Percentiles rank a stretch among this genome's conserved stretches.
Evolutionary conservation across 2,888 invertebrate species (phyloP).

Genomic region (Nomada goodeniana): DNA sequence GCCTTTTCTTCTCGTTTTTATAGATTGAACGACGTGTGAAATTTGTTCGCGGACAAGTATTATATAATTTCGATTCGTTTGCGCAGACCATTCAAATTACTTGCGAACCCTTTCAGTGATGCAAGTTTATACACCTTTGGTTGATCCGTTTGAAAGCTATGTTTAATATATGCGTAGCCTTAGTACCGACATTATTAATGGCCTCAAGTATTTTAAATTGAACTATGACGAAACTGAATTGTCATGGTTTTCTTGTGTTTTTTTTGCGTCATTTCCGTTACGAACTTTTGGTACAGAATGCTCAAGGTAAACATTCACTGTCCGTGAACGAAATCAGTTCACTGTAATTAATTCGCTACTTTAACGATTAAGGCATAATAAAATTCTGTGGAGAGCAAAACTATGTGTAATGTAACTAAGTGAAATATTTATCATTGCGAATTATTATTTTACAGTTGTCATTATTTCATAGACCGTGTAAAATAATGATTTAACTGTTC

Average conservation of each 20-base stretch:
- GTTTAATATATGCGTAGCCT: not conserved
- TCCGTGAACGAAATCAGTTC: too few relatives aligned
- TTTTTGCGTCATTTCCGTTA: not conserved
- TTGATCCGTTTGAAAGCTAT: not conserved
- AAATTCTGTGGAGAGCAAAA: too few relatives aligned
- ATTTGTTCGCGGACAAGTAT: too few relatives aligned
- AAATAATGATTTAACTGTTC: too few relatives aligned
- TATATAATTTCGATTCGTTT: not conserved
- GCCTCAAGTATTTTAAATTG: not conserved
- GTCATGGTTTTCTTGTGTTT: not conserved
- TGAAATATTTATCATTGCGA: too few relatives aligned
- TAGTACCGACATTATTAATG: not conserved
- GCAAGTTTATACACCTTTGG: not conserved
- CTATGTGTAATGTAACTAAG: too few relatives aligned
- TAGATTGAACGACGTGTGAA: too few relatives aligned
- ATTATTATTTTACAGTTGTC: too few relatives aligned
- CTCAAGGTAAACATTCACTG: not conserved
- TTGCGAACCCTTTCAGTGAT: not conserved
- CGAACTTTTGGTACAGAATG: not conserved
- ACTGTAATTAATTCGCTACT: not conserved
- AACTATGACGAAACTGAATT: not conserved
- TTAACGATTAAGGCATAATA: not conserved
- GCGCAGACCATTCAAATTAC: constrained; percentile 2
- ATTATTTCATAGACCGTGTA: too few relatives aligned
- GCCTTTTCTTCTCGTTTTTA: too few relatives aligned